Conservation (phyloP, 2,888 invertebrate genomes). For the Ischnus inquisitorius region DNA sequence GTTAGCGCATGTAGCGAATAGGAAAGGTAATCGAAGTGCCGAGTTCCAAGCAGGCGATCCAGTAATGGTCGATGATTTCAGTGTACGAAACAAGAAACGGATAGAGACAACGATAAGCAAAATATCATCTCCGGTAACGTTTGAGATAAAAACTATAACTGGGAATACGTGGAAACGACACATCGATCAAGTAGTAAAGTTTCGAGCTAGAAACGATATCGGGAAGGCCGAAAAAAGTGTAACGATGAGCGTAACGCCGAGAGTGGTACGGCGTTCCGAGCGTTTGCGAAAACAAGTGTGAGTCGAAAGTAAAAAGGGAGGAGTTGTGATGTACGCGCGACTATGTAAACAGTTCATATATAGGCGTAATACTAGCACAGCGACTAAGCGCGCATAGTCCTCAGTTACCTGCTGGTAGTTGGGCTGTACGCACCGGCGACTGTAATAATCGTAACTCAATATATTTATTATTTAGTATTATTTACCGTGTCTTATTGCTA, state of each 20-base stretch:
- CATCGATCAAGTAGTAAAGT: conserved; percentile 51
- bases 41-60: conserved; percentile 53
- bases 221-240: not conserved
- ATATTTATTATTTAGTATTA: too few relatives aligned
- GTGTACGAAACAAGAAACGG: conserved; percentile 49
- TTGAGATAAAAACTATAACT: conserved; percentile 30
- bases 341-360: not conserved
- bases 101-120: conserved; percentile 35
- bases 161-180: conserved; percentile 56
- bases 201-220: conserved; percentile 9
- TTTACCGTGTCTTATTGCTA: too few relatives aligned
- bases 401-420: conserved; percentile 25
- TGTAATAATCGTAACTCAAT: too few relatives aligned
- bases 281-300: conserved; percentile 25
- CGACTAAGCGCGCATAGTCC: not conserved
- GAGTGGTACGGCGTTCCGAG: not conserved
- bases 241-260: not conserved
- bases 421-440: conserved; percentile 5
- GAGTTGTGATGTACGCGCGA: conserved; percentile 11
- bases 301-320: conserved; percentile 22
- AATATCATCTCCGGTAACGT: conserved; percentile 57
- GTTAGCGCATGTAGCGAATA: conserved; percentile 12
- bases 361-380: not conserved
- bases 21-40: conserved; percentile 40
- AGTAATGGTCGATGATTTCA: conserved; percentile 57